Base-by-base conservation (phyloP, 1,140 invertebrate genomes). In the Lordiphosa clarofinis region DNA sequence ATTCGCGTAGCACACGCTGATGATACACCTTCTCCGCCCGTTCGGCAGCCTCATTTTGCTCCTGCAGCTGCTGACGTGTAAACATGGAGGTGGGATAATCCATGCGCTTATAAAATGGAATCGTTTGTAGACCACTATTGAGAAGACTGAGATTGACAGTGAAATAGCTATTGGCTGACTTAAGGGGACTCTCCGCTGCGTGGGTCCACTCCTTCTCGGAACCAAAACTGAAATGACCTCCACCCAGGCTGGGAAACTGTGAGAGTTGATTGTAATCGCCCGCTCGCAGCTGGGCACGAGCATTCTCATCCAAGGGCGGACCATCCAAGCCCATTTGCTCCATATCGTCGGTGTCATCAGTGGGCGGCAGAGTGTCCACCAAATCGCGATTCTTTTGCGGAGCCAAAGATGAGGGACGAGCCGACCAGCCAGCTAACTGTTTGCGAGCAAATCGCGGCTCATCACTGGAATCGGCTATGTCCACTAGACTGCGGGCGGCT, bases 71-170 rank as follows among this genome's bases (percentile, higher is more conserved):
- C 2, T 67, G 58, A 12, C 68, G 68, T 0, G 72, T 86, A 38
- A 88, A 88, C 75, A 87, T 58, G 1, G 43, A 40, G 0, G 72
- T 48, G 0, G 74, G 19, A 58, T 87, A 88, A 36, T 88, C 87
- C 87, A 88, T 88, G 19, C 87, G 87, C 48, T 88, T 88, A 60
- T 88, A 79, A 19, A 88, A 88, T 0, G 87, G 87, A 21, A 88
- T 88, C 5, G 87, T 88, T 43, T 87, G 75, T 5, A 88, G 54
- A 4, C 87, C 87, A 3, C 54, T 59, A 36, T 75, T 87, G 0
- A 88, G 50, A 1, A 84, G 46, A 4, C 63, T 61, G 0, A 88
- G 54, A 66, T 88, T 88, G 0, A 88, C 49, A 4, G 79, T 87
- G 11, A 88, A 88, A 19, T 87, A 87, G 1, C 65, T 55, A 42